A percentile compares a stretch with the other conserved stretches of the same genome.
Evolutionary conservation across 2,888 invertebrate genomes (phyloP).

Genomic region (Adelphocoris suturalis): DNA sequence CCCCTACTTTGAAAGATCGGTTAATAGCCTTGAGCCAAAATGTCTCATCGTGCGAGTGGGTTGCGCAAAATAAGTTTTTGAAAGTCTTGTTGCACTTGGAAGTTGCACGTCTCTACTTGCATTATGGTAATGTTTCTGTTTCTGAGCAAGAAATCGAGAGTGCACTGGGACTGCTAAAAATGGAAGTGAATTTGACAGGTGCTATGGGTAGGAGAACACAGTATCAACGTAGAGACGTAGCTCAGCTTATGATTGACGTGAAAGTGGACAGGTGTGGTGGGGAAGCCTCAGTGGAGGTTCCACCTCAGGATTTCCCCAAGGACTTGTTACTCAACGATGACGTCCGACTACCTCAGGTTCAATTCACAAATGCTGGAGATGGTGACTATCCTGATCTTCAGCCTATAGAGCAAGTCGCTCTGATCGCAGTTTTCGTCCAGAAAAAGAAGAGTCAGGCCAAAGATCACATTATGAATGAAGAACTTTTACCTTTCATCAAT

Average conservation of each 20-base stretch:
- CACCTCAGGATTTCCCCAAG: conserved; percentile 76
- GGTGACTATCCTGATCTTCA: conserved; percentile 81
- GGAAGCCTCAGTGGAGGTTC: not conserved
- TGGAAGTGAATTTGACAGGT: conserved; percentile 86
- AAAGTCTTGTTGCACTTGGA: conserved; percentile 80
- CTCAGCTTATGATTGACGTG: conserved; percentile 85
- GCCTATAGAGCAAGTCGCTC: conserved; percentile 87
- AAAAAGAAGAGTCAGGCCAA: conserved; percentile 87
- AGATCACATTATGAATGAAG: conserved; percentile 89
- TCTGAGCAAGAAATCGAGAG: conserved; percentile 84
- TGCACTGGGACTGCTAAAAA: conserved; percentile 83
- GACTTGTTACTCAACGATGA: conserved; percentile 91
- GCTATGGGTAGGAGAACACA: conserved; percentile 93
- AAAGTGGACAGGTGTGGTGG: conserved; percentile 61
- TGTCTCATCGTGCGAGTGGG: conserved; percentile 78
- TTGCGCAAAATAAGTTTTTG: conserved; percentile 78
- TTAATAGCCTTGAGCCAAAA: conserved; percentile 81
- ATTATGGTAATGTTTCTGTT: conserved; percentile 86
- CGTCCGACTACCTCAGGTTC: conserved; percentile 88
- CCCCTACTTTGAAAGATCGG: conserved; percentile 83
- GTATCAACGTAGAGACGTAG: conserved; percentile 89
- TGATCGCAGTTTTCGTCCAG: conserved; percentile 87
- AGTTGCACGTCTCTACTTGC: conserved; percentile 84
- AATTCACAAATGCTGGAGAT: conserved; percentile 84
- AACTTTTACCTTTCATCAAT: conserved; percentile 88